Base-by-base conservation (phyloP, 2,113 vertebrate species). In the Pseudolaguvia tuberculata region DNA sequence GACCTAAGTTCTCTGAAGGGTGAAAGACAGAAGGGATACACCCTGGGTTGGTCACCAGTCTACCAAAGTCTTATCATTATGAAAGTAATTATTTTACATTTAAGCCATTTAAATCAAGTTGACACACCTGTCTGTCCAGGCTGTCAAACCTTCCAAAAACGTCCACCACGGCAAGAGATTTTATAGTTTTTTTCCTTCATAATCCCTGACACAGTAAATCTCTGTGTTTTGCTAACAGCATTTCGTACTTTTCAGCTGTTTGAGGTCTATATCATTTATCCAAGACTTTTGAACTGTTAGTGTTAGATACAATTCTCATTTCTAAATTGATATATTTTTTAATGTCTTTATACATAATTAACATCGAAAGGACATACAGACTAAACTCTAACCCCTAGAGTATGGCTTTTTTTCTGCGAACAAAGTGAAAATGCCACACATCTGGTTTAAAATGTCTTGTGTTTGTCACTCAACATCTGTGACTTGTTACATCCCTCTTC, bases 201-300 rank as follows among this genome's bases (percentile, higher is more conserved):
- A 70, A 75, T 47, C 50, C 72, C 45, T 72, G 61, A 71, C 72
- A 75, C 56, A 50, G 63, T 42, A 45, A 23, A 63, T 35, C 52
- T 25, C 29, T 55, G 57, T 70, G 39, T 65, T 75, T 72, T 72
- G 77, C 61, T 55, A 78, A 78, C 76, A 78, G 47, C 68, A 61
- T 75, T 81, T 67, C 61, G 62, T 72, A 81, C 80, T 81, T 81
- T 73, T 67, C 59, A 62, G 56, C 50, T 56, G 76, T 31, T 42
- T 20, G n/a, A 47, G 23, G 13, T 51, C 58, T 78, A 53, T 76
- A 78, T 78, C 50, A 78, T 81, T 81, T 70, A 78, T 42, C 61
- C 61, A 23, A 66, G 15, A 55, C 35, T 61, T 39, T 61, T 27
- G n/a, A 31, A 72, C 72, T 48, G 25, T 68, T 59, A 72, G 39